phyloP scores from a whole-genome alignment of 2,797 vertebrate species.

The Coregonus suidteri region DNA sequence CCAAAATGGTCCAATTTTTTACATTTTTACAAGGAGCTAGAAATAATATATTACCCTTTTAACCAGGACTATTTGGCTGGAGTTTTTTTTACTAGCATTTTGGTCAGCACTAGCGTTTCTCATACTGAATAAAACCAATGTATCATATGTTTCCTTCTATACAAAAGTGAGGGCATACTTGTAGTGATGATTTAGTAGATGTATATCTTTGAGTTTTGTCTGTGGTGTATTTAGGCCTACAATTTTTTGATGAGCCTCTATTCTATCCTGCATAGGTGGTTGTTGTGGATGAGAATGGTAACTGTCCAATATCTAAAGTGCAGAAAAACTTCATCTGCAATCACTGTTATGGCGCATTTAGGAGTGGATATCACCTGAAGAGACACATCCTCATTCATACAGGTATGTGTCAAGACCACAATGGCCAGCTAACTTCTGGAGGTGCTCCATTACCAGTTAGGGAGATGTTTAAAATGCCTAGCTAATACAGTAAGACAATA shows the following conservation, averaged over 20 bases:
- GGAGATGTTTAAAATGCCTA: conserved; percentile 30
- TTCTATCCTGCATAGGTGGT: conserved; percentile 72
- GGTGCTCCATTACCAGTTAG: conserved; percentile 37
- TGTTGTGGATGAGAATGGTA: conserved; percentile 89
- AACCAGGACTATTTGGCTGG: no score
- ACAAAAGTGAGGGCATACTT: neutral
- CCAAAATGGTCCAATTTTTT: neutral
- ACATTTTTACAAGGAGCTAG: neutral
- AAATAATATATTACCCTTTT: neutral
- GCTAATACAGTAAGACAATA: conserved; percentile 49
- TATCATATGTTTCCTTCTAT: neutral
- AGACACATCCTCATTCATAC: conserved; percentile 97
- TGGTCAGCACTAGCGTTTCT: neutral
- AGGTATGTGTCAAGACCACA: conserved; percentile 71
- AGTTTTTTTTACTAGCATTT: neutral
- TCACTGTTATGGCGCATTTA: conserved; percentile 94
- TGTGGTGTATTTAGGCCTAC: neutral
- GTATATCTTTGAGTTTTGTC: neutral
- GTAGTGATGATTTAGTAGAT: neutral
- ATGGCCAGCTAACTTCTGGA: conserved; percentile 16
- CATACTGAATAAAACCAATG: neutral
- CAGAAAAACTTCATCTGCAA: conserved; percentile 98
- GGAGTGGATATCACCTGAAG: conserved; percentile 96
- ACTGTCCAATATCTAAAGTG: conserved; percentile 86
- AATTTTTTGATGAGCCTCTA: neutral